phyloP scores from a whole-genome alignment of 2,113 vertebrate species.

The Odontophorus gujanensis region DNA sequence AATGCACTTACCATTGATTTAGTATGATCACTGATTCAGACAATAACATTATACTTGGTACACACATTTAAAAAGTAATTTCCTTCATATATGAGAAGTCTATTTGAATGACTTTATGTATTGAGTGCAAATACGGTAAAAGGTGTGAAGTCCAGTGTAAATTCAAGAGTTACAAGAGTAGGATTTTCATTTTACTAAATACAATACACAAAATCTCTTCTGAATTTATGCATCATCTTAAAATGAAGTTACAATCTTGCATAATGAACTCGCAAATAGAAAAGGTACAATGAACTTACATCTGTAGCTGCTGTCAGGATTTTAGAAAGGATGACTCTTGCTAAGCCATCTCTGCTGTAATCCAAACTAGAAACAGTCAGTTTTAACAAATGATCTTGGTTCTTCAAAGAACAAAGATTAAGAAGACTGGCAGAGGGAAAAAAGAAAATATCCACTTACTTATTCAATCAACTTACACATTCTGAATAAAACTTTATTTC shows the following conservation, averaged over 20 bases:
- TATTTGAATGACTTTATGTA: neutral
- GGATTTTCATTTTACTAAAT: neutral
- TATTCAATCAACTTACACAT: neutral
- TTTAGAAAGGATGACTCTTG: constrained; percentile 97
- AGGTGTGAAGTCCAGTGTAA: accelerated
- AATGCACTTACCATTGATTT: neutral
- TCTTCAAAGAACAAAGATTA: constrained; percentile 96
- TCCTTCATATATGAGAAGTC: accelerated
- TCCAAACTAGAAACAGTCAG: constrained; percentile 95
- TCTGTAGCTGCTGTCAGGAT: constrained; percentile 95
- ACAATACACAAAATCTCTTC: neutral
- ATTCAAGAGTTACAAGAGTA: neutral
- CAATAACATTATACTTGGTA: neutral
- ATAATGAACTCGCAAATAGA: neutral
- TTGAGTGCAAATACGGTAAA: neutral
- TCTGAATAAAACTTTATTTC: neutral
- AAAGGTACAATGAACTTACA: constrained; percentile 75
- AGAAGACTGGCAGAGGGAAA: constrained; percentile 85
- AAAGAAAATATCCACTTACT: neutral
- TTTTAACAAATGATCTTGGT: constrained; percentile 96
- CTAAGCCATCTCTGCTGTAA: constrained; percentile 95
- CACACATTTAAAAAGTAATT: neutral
- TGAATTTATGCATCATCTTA: neutral
- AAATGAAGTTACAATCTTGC: neutral
- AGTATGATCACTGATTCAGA: neutral